These are phyloP conservation scores for Cervus canadensis DNA, from an alignment of 2,113 vertebrate genomes.

Conservation along the genomic window DNA sequence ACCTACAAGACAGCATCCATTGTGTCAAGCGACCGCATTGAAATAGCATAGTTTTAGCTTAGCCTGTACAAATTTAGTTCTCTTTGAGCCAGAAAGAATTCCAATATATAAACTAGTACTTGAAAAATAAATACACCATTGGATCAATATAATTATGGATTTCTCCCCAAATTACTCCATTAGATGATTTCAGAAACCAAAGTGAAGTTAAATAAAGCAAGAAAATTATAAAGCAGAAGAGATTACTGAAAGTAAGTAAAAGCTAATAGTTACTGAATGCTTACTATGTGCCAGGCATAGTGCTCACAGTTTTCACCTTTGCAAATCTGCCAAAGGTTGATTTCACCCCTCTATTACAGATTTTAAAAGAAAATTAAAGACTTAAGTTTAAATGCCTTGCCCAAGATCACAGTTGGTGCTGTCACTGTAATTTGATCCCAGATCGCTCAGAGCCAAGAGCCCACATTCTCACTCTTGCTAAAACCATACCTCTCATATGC, in stretches of 20 bases:
- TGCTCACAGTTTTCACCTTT: not conserved
- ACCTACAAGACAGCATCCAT: not conserved
- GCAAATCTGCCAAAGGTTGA: not conserved
- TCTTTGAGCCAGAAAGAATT: not conserved
- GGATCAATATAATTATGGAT: not conserved
- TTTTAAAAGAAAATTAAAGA: not conserved
- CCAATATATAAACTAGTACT: not conserved
- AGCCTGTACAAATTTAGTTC: not conserved
- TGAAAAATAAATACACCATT: not conserved
- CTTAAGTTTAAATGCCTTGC: not conserved
- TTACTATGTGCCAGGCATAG: not conserved
- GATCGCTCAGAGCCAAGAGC: not conserved
- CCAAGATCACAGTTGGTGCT: not conserved
- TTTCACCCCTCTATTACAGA: not conserved
- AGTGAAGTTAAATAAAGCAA: not conserved
- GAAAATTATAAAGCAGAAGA: not conserved
- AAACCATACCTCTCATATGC: not conserved
- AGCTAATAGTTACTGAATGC: not conserved
- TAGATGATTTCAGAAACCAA: slow-evolving; percentile 11
- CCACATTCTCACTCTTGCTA: not conserved
- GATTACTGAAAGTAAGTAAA: not conserved
- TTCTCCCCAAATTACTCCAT: not conserved
- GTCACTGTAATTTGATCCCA: not conserved
- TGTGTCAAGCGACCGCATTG: not conserved
- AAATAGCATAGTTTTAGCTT: not conserved